Conservation (phyloP, 2,113 vertebrate genomes). For the Entelurus aequoreus region DNA sequence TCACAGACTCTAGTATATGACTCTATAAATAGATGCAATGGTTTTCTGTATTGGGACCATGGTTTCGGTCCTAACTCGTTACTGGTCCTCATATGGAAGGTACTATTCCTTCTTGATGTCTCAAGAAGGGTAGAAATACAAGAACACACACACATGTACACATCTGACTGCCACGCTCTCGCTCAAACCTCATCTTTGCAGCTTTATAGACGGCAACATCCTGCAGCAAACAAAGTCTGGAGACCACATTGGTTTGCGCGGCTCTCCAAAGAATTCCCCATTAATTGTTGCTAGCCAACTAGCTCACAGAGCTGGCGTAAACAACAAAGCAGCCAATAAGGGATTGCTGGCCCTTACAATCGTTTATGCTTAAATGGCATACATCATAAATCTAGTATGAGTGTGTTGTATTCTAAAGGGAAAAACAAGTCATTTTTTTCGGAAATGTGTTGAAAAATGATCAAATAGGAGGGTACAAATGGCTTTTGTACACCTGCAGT, state of each 20-base stretch:
- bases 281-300: not conserved
- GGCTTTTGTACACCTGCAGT: not conserved
- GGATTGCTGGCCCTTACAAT: not conserved
- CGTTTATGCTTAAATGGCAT: not conserved
- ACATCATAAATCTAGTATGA: not conserved
- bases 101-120: too few relatives aligned
- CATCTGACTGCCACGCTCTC: conserved; percentile 7
- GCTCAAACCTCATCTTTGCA: not conserved
- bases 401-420: not conserved
- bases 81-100: too few relatives aligned
- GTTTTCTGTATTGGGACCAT: too few relatives aligned
- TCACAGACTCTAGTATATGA: too few relatives aligned
- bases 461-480: not conserved
- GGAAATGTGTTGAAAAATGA: not conserved
- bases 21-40: too few relatives aligned
- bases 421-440: not conserved
- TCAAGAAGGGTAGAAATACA: too few relatives aligned
- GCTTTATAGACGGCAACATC: conserved; percentile 6
- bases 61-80: too few relatives aligned
- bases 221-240: conserved; percentile 2
- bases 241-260: conserved; percentile 4
- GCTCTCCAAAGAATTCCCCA: not conserved
- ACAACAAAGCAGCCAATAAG: not conserved
- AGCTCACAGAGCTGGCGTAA: not conserved
- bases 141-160: conserved; percentile 1